These are phyloP conservation scores for Drosophila bipectinata DNA, from an alignment of 1,140 invertebrate species.

Conservation along the genomic window DNA sequence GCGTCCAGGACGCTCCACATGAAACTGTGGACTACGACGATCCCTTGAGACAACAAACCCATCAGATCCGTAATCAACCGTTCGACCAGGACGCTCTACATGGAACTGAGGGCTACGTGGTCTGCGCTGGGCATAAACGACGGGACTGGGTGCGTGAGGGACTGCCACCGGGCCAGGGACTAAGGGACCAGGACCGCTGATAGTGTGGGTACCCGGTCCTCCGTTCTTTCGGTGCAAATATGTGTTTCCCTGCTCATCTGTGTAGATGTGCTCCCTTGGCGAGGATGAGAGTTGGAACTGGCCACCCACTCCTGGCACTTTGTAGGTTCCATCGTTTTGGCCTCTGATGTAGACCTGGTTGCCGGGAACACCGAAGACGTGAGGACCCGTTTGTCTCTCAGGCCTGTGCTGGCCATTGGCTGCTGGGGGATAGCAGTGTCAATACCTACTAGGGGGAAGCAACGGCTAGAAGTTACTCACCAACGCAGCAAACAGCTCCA, in stretches of 20 bases:
- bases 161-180: conserved; percentile 7
- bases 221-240: conserved; percentile 28
- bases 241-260: conserved; percentile 42
- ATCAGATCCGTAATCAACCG: conserved; percentile 12
- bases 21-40: conserved; percentile 7
- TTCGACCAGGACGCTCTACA: conserved; percentile 22
- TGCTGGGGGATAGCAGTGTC: background rate
- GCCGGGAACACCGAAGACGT: conserved; percentile 40
- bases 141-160: background rate
- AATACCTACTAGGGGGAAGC: background rate
- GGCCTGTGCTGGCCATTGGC: conserved; percentile 34
- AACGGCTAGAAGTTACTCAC: conserved; percentile 6
- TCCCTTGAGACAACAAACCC: conserved; percentile 13
- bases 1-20: conserved; percentile 21
- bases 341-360: conserved; percentile 55
- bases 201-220: conserved; percentile 20
- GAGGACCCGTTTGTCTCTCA: conserved; percentile 49
- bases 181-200: conserved; percentile 26
- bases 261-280: conserved; percentile 35
- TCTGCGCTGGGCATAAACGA: background rate
- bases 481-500: conserved; percentile 21
- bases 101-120: conserved; percentile 17
- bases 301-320: conserved; percentile 47
- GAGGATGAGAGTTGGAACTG: conserved; percentile 34
- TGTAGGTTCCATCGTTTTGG: conserved; percentile 42